Evolutionary conservation across 2,113 vertebrate genomes (phyloP), one percentile per base, ranked within the genome.

Genomic region (Cochlearius cochlearius): DNA sequence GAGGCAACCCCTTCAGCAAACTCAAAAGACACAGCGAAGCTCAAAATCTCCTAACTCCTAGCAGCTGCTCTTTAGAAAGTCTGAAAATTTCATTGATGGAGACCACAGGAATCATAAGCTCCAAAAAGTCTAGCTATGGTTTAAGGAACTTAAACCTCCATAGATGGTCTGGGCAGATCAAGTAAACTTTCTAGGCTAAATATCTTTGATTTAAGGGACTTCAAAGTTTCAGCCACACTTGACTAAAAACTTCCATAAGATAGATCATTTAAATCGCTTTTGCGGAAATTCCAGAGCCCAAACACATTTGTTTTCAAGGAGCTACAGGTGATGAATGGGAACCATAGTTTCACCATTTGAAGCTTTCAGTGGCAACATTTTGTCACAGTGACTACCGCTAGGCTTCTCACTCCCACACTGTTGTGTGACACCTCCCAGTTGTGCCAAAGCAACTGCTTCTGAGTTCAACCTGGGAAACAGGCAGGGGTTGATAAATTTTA

Each of bases 371-470:
- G 23, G 50, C 30, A 93, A 52, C 39, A 69, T 20, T 68, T 29
- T 43, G 10, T 73, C 34, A 50, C 41, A 10, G 8, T 27, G 41
- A 4, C 2, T 63, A 20, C 43, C 0, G 0, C 49, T 88, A 49
- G 30, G 27, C 34, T 94, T 88, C 86, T 92, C 91, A 90, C 79
- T 94, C 85, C 62, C 43, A 93, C 58, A 0, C 26, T 92, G 62
- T 82, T 95, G 58, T 56, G 43, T 72, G 58, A 90, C 86, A 96
- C 67, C 74, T 93, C 78, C 58, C 78, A 83, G 53, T 82, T 94
- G 49, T 83, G 78, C 38, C 1, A 19, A 81, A 89, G n/a, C 47
- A 90, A 85, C 38, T 52, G 11, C 56, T 93, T 90, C 74, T 75
- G 60, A 67, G 77, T 75, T 91, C 73, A 90, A 16, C 29, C 20